Percentiles rank a stretch among this genome's conserved stretches.
These are phyloP conservation scores for Rhopilema esculentum DNA, from an alignment of 30 jellyfish, hydroid and myxozoan genomes.

Conservation along the genomic window DNA sequence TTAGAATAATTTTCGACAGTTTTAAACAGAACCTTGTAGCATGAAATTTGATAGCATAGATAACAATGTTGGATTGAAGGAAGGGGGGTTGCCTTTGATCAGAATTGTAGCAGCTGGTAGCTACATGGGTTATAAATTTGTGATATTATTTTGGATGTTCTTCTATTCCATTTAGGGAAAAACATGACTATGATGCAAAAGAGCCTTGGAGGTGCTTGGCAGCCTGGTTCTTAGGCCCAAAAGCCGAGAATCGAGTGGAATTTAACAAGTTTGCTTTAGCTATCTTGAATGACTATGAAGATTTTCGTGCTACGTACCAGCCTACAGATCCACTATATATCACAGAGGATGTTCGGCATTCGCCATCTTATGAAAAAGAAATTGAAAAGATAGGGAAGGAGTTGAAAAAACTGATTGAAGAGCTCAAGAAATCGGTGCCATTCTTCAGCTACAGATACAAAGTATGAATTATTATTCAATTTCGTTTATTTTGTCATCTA, in stretches of 20 bases:
- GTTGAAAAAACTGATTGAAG: conserved; percentile 25
- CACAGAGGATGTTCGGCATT: conserved; percentile 43
- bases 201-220: conserved; percentile 69
- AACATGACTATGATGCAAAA: not conserved
- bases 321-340: conserved; percentile 67
- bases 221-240: conserved; percentile 85
- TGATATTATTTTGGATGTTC: too few species aligned
- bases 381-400: conserved; percentile 25
- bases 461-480: conserved; percentile 10
- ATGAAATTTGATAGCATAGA: too few species aligned
- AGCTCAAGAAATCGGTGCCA: conserved; percentile 60
- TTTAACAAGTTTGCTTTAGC: conserved; percentile 30
- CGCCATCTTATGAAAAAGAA: conserved; percentile 37
- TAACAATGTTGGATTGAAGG: too few species aligned
- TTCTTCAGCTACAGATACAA: conserved; percentile 65
- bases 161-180: not conserved
- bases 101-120: too few species aligned
- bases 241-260: conserved; percentile 66
- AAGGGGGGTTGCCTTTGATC: too few species aligned
- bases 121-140: too few species aligned
- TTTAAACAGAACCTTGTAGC: too few species aligned
- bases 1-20: too few species aligned
- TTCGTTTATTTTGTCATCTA: not conserved
- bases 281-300: conserved; percentile 48
- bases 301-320: conserved; percentile 45